A percentile compares a stretch with the other conserved stretches of the same genome.
Conservation (phyloP, 64 coral and sea anemone genomes). For the Anthopleura sola region DNA sequence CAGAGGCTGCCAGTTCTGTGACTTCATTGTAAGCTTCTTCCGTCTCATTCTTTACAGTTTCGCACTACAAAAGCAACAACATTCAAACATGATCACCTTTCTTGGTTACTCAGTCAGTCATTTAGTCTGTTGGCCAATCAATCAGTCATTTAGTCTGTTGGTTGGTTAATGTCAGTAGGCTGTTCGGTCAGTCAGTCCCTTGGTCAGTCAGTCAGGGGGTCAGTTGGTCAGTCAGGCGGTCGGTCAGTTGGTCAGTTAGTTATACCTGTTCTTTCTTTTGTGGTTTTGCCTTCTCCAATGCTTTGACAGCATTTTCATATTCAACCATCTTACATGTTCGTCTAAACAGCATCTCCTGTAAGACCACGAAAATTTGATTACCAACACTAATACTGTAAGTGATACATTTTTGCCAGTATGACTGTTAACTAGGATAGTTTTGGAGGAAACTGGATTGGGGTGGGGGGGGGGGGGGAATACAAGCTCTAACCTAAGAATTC, state of each 20-base stretch:
- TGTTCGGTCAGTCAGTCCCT: not conserved
- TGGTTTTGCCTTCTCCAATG: conserved; percentile 89
- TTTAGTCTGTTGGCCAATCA: too few relatives aligned
- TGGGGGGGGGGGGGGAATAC: too few relatives aligned
- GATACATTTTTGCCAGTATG: too few relatives aligned
- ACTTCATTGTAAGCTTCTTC: conserved; percentile 77
- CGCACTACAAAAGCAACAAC: conserved; percentile 42
- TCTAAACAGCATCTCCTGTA: conserved; percentile 87
- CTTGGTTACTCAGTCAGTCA: not conserved
- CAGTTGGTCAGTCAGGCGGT: not conserved
- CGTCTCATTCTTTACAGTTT: conserved; percentile 76
- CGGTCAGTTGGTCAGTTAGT: not conserved
- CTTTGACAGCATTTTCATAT: conserved; percentile 88
- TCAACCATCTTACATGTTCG: conserved; percentile 90
- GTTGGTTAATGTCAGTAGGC: not conserved
- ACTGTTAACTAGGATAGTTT: too few relatives aligned
- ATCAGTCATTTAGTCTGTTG: not conserved
- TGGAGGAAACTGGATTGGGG: too few relatives aligned
- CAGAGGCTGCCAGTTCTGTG: conserved; percentile 75
- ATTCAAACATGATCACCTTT: not conserved
- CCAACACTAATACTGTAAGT: not conserved
- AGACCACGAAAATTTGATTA: not conserved
- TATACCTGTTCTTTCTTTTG: conserved; percentile 82
- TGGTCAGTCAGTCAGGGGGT: not conserved
- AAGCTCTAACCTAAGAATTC: too few relatives aligned